These are phyloP conservation scores for Chloroceryle inda DNA, from an alignment of 2,797 vertebrate species.

Conservation along the genomic window DNA sequence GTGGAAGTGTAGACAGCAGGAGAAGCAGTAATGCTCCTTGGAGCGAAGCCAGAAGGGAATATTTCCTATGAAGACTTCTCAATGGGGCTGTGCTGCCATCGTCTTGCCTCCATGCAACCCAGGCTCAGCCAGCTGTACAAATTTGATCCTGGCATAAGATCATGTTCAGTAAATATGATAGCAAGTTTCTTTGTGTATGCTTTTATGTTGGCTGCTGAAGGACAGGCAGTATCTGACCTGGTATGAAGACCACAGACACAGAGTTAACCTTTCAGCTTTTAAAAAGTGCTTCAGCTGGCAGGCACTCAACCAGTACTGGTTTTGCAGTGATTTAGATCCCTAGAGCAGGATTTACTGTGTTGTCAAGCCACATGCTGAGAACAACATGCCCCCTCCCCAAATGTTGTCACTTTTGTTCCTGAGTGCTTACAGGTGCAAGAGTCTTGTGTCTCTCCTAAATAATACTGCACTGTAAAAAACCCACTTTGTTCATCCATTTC, in stretches of 20 bases:
- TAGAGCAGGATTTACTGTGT: background rate
- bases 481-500: background rate
- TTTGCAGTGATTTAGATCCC: background rate
- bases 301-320: accelerated
- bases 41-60: background rate
- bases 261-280: background rate
- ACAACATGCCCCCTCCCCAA: background rate
- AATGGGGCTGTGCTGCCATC: background rate
- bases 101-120: background rate
- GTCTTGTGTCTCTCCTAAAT: background rate
- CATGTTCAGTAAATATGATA: background rate
- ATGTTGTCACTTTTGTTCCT: background rate
- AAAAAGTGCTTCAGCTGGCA: background rate
- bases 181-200: background rate
- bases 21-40: constrained; percentile 39
- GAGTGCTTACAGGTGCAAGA: background rate
- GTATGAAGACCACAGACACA: background rate
- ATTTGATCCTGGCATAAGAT: background rate
- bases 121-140: background rate
- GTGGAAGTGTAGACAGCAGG: constrained; percentile 2
- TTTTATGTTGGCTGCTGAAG: background rate
- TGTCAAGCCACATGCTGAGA: background rate
- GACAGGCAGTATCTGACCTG: background rate
- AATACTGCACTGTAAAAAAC: background rate
- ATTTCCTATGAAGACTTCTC: background rate